Base-by-base conservation (phyloP, 1,140 invertebrate species). In the Phocides pigmalion region DNA sequence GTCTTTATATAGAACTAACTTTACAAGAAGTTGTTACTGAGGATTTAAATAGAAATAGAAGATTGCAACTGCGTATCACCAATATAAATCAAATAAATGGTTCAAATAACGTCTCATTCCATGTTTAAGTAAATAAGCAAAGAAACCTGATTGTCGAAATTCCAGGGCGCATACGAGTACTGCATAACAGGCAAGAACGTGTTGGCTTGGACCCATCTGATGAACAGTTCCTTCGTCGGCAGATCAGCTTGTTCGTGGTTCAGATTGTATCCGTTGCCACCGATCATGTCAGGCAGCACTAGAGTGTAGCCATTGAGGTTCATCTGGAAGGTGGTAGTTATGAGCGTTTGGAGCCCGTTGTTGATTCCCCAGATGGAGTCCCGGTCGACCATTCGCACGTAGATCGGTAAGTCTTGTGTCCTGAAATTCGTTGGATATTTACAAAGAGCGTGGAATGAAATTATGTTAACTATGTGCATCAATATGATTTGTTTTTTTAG, bases 211-310 rank as follows among this genome's bases (percentile, higher is more conserved):
- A 98, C 86, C 98, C 98, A 99, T 70, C 98, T 92, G 44, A 98
- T 94, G 73, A 96, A 98, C n/a, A 99, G 89, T 83, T 98, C 96
- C 66, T 95, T 94, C 2, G 93, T 93, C 1, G 95, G 95, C 16
- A 90, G 93, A 82, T 93, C 92, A 9, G 93, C 86, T 17, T 84
- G 80, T 6, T 74, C 77, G 66, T 90, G 82, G 59, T 84, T 81
- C 25, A 89, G 56, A 9, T 93, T 85, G 75, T 95, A 97, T 0
- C 95, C 96, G 84, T 98, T 98, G 2, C 98, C 98, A 1, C 98
- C 98, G 70, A 99, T 95, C 96, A 98, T 98, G 81, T 98, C 98
- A 0, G 97, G 97, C 0, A 98, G 89, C 0, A 98, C 95, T 73
- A 96, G 95, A 0, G 95, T 93, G 87, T 98, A 98, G 2, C 98